Evolutionary conservation across 1,140 invertebrate genomes (phyloP).

Genomic region (Lucilia sericata): DNA sequence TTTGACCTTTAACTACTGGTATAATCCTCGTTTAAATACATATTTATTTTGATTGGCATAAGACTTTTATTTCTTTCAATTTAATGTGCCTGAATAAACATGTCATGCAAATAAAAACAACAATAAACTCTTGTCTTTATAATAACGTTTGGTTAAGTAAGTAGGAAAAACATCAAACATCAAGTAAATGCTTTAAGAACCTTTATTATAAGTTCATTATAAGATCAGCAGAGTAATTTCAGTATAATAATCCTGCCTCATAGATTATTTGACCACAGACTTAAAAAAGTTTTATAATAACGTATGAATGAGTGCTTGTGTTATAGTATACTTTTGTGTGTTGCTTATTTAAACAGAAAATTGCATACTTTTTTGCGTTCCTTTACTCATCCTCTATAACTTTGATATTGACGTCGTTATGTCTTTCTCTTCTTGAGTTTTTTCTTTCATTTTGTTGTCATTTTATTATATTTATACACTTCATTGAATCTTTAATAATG

Average conservation of each 20-base stretch:
- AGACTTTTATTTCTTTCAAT: background rate
- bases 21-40: too few relatives aligned
- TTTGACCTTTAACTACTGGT: too few relatives aligned
- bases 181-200: background rate
- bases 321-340: background rate
- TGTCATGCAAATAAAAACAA: background rate
- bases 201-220: background rate
- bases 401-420: background rate
- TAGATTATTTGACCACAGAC: background rate
- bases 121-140: background rate
- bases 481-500: background rate
- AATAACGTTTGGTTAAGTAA: background rate
- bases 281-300: background rate
- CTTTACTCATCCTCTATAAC: background rate
- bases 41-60: too few relatives aligned
- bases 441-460: background rate
- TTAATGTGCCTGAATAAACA: background rate
- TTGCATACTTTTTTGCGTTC: constrained; percentile 31
- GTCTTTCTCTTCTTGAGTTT: background rate
- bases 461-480: constrained; percentile 4
- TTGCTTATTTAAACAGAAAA: constrained; percentile 35
- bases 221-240: background rate
- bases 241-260: background rate
- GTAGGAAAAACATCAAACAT: background rate
- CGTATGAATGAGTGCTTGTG: background rate